A percentile compares a stretch with the other conserved stretches of the same genome.
Evolutionary conservation across 2,113 vertebrate genomes (phyloP).

Genomic region (Ancistrus triradiatus): DNA sequence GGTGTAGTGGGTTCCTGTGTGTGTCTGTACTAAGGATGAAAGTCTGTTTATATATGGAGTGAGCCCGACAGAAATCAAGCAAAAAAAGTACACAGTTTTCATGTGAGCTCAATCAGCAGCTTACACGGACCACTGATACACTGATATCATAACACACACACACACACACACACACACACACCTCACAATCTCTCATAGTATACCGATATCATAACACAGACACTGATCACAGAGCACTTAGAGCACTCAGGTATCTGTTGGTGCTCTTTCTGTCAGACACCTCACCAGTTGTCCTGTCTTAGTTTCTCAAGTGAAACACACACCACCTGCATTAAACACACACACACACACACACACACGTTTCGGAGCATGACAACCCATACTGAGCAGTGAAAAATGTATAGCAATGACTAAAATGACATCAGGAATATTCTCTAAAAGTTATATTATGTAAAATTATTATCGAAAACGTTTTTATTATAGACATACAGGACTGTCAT

Average conservation of each 20-base stretch:
- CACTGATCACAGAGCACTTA: constrained; percentile 5
- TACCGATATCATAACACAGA: constrained; percentile 16
- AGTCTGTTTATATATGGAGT: constrained; percentile 36
- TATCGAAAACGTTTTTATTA: too few species aligned
- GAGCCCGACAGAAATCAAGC: constrained; percentile 31
- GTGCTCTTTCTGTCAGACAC: not conserved
- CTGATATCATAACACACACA: constrained; percentile 2
- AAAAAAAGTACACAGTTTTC: constrained; percentile 9
- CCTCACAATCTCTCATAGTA: constrained; percentile 25
- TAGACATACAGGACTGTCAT: too few species aligned
- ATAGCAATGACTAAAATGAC: too few species aligned
- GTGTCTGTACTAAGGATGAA: constrained; percentile 20
- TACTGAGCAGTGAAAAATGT: not conserved
- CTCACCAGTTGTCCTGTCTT: not conserved
- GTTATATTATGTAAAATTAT: too few species aligned
- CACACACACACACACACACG: not conserved
- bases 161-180: constrained; percentile 5
- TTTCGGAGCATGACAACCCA: not conserved
- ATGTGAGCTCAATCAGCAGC: constrained; percentile 21
- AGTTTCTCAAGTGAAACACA: not conserved
- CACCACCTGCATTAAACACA: too few species aligned
- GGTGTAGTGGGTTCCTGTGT: too few species aligned
- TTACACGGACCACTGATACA: not conserved
- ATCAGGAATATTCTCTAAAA: too few species aligned
- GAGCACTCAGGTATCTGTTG: not conserved